A percentile compares a stretch with the other conserved stretches of the same genome.
Evolutionary conservation across 2,113 vertebrate species (phyloP).

Genomic region (Aphelocoma coerulescens): DNA sequence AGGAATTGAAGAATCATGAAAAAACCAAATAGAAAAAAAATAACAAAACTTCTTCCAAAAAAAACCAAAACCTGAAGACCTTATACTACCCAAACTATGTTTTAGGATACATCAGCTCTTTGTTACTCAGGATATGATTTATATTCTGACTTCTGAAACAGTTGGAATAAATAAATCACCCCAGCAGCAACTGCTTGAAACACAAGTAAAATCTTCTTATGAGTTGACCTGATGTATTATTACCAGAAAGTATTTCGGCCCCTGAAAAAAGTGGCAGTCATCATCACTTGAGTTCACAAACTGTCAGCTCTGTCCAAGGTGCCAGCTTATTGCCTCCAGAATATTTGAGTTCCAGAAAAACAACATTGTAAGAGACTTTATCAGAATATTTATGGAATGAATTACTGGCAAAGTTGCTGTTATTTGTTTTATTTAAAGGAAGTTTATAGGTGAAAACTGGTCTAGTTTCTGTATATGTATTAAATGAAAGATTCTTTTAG

Average conservation of each 20-base stretch:
- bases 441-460: constrained; percentile 3
- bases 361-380: neutral
- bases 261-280: neutral
- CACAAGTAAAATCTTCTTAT: neutral
- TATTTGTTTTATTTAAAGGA: neutral
- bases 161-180: neutral
- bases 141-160: neutral
- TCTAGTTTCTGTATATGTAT: neutral
- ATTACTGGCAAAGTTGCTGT: neutral
- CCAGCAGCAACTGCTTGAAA: neutral
- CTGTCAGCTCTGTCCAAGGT: neutral
- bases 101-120: neutral
- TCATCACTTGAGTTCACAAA: neutral
- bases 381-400: neutral
- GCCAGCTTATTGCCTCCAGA: neutral
- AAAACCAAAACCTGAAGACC: neutral
- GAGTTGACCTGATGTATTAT: neutral
- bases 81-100: neutral
- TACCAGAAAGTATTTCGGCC: neutral
- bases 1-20: neutral
- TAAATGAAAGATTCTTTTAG: neutral
- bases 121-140: neutral
- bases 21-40: neutral
- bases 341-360: neutral
- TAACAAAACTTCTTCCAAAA: neutral